A percentile compares a stretch with the other conserved stretches of the same genome.
phyloP scores from a whole-genome alignment of 2,113 vertebrate species.

The Cavia aperea region DNA sequence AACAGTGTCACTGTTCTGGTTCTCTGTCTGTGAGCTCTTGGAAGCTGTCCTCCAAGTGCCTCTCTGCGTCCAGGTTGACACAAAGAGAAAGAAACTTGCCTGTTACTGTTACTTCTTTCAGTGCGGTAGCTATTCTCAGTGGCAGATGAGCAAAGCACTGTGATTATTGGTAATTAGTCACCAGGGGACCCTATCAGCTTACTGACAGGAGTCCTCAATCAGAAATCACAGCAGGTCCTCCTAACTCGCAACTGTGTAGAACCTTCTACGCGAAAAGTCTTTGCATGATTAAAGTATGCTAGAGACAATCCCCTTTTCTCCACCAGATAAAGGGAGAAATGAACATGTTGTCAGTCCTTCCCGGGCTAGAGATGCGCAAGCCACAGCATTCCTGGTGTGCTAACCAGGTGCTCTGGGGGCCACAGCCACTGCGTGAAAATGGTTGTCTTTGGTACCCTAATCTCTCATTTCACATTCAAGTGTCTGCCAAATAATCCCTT shows the following conservation, averaged over 20 bases:
- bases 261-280: background rate
- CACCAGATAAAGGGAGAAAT: background rate
- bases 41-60: background rate
- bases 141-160: background rate
- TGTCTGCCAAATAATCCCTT: background rate
- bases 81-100: background rate
- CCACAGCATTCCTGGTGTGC: background rate
- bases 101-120: background rate
- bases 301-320: background rate
- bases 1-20: fast-evolving
- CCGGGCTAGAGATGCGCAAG: background rate
- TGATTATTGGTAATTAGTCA: background rate
- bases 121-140: background rate
- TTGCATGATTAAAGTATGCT: background rate
- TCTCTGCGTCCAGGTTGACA: background rate
- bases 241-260: background rate
- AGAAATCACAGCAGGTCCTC: background rate
- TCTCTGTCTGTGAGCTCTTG: background rate
- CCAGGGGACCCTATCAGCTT: background rate
- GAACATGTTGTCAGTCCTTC: background rate
- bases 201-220: fast-evolving
- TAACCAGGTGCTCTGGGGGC: background rate
- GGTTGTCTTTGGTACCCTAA: background rate
- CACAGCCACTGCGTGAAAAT: background rate
- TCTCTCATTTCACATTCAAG: background rate